Conservation (phyloP, 2,113 vertebrate species). For the Mus musculus region DNA sequence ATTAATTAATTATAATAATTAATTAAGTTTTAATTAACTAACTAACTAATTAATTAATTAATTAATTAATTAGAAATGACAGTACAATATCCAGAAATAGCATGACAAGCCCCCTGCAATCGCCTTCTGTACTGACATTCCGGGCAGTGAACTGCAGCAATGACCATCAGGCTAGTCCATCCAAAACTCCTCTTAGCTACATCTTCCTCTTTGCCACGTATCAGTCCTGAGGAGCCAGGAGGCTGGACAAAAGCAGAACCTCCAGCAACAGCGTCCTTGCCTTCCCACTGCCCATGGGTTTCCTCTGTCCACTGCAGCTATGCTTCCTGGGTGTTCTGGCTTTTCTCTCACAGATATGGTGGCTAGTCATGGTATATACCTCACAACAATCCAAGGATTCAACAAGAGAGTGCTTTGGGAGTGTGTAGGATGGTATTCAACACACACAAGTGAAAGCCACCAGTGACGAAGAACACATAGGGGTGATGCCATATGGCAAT, state of each 20-base stretch:
- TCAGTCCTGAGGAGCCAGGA: background rate
- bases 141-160: background rate
- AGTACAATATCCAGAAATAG: background rate
- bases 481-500: background rate
- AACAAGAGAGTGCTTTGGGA: no score
- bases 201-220: background rate
- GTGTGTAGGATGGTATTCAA: background rate
- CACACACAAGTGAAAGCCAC: background rate
- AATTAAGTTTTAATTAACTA: no score
- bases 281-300: background rate
- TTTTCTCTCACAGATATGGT: background rate
- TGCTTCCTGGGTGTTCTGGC: background rate
- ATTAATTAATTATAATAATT: no score
- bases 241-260: background rate
- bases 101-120: no score
- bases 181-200: background rate
- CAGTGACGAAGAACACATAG: background rate
- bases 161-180: background rate
- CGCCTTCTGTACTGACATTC: background rate
- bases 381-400: background rate
- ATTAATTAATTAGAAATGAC: background rate
- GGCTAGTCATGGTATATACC: background rate
- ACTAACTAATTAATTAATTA: no score
- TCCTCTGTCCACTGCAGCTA: background rate
- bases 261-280: no score